These are phyloP conservation scores for Volucella bombylans DNA, from an alignment of 2,888 invertebrate genomes.

Conservation along the genomic window DNA sequence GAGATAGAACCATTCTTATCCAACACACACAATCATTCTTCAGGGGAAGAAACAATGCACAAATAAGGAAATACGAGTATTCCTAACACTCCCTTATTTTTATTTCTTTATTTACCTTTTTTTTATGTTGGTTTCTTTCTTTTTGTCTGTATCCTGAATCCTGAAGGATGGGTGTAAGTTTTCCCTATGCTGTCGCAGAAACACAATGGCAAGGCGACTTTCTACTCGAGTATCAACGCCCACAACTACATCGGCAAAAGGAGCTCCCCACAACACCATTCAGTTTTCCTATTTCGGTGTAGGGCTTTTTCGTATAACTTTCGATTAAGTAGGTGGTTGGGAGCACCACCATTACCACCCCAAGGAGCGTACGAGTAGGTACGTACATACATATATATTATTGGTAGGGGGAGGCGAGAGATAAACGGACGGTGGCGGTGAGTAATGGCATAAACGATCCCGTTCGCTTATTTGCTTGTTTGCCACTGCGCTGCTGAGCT, in stretches of 20 bases:
- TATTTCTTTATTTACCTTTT: constrained; percentile 56
- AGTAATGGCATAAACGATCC: constrained; percentile 73
- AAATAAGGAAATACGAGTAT: constrained; percentile 59
- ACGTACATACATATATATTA: background rate
- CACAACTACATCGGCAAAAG: constrained; percentile 69
- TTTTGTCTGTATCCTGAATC: constrained; percentile 26
- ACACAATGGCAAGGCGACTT: constrained; percentile 65
- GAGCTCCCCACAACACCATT: constrained; percentile 71
- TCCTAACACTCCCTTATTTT: constrained; percentile 70
- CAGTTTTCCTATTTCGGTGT: constrained; percentile 69
- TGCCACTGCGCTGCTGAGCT: constrained; percentile 74
- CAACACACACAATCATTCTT: constrained; percentile 62
- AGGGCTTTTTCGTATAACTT: constrained; percentile 38
- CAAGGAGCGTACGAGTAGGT: background rate
- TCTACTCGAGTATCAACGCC: constrained; percentile 29
- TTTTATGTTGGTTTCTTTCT: constrained; percentile 30
- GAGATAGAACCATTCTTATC: background rate
- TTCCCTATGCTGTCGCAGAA: constrained; percentile 48
- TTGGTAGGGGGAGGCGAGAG: constrained; percentile 13
- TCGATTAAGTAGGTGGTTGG: constrained; percentile 67
- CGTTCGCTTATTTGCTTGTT: constrained; percentile 70
- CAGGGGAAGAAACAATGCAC: constrained; percentile 71
- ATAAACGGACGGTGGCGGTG: constrained; percentile 48
- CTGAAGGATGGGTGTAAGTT: constrained; percentile 41
- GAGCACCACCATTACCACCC: background rate